Evolutionary conservation across 2,888 invertebrate genomes (phyloP).

Genomic region (Epinotia bilunana): DNA sequence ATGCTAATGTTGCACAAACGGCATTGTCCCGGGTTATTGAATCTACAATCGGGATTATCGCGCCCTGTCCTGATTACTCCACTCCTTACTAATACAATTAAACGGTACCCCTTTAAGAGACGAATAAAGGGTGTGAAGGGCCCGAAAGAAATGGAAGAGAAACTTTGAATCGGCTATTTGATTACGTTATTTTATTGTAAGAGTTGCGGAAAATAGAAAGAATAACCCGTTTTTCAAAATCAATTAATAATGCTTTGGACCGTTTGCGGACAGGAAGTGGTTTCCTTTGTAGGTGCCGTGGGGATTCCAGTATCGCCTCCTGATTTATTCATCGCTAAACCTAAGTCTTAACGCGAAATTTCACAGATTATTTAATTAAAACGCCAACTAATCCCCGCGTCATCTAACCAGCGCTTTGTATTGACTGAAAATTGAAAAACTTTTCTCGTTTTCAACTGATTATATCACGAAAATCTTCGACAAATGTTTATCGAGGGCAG

Average conservation of each 20-base stretch:
- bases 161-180: constrained; percentile 43
- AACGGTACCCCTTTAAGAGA: constrained; percentile 40
- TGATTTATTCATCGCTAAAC: constrained; percentile 29
- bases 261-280: constrained; percentile 1
- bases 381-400: constrained; percentile 64
- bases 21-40: constrained; percentile 71
- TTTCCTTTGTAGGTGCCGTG: constrained; percentile 3
- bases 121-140: constrained; percentile 38
- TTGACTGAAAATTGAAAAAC: constrained; percentile 80
- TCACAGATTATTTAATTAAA: constrained; percentile 67
- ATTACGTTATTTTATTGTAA: constrained; percentile 41
- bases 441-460: constrained; percentile 79
- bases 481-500: constrained; percentile 73
- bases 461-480: constrained; percentile 73
- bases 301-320: neutral
- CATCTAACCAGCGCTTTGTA: constrained; percentile 62
- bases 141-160: constrained; percentile 16
- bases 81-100: constrained; percentile 44
- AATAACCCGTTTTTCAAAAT: constrained; percentile 10
- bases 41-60: constrained; percentile 67
- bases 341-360: constrained; percentile 32
- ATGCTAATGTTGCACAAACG: constrained; percentile 64
- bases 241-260: constrained; percentile 26
- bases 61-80: constrained; percentile 47
- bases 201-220: constrained; percentile 26